phyloP scores from a whole-genome alignment of 2,888 invertebrate species.

The Drosophila infuscata region DNA sequence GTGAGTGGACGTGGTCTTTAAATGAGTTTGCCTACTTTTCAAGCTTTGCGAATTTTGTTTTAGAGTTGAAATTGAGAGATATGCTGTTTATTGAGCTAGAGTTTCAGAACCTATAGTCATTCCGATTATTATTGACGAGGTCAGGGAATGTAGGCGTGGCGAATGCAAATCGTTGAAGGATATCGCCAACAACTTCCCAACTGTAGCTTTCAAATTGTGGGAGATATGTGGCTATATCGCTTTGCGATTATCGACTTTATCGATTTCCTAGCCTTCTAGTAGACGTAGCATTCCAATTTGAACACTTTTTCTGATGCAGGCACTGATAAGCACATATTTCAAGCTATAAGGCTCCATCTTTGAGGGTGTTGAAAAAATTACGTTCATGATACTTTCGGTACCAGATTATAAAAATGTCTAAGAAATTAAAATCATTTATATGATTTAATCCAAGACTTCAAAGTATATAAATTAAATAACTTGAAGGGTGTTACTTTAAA shows the following conservation, averaged over 20 bases:
- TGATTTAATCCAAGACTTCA: not conserved
- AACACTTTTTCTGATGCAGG: too few relatives aligned
- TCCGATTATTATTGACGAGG: not conserved
- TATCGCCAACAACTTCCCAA: not conserved
- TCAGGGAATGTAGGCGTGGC: not conserved
- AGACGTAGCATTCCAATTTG: not conserved
- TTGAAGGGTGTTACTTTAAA: not conserved
- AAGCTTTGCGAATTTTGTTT: not conserved
- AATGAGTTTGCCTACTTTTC: not conserved
- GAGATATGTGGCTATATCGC: not conserved
- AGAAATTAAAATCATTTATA: not conserved
- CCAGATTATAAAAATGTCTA: too few relatives aligned
- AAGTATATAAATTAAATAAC: not conserved
- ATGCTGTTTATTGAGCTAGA: not conserved
- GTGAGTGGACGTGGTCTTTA: not conserved
- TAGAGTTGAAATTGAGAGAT: not conserved
- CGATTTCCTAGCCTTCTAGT: not conserved
- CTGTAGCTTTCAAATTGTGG: not conserved
- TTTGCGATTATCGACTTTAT: not conserved
- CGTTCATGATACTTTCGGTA: too few relatives aligned
- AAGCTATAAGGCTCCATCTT: too few relatives aligned
- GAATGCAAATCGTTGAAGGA: not conserved
- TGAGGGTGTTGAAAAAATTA: too few relatives aligned
- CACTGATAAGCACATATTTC: too few relatives aligned
- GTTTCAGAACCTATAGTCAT: not conserved